Conservation (phyloP, 2,113 vertebrate genomes). For the Brachyhypopomus gauderio region DNA sequence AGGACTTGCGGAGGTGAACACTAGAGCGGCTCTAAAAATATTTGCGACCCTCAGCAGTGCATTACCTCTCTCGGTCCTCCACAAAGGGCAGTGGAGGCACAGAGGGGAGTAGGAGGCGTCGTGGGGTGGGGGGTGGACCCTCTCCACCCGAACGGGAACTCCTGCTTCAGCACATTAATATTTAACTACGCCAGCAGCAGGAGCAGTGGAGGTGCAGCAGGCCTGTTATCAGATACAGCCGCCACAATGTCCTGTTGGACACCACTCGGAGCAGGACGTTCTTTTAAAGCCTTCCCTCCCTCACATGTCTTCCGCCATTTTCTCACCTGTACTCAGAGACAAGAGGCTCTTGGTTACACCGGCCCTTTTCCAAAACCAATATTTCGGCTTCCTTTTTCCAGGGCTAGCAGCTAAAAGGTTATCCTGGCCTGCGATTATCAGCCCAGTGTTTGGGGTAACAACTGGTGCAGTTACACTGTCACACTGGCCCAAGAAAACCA, state of each 20-base stretch:
- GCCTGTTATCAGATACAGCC: slow-evolving; percentile 21
- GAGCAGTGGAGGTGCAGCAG: background rate
- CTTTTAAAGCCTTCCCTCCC: background rate
- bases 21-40: slow-evolving; percentile 42
- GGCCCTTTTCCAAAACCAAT: background rate
- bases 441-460: no score
- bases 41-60: slow-evolving; percentile 19
- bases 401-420: no score
- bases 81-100: background rate
- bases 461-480: no score
- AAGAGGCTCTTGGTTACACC: background rate
- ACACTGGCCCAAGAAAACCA: no score
- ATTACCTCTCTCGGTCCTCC: background rate
- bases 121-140: background rate
- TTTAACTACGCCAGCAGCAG: slow-evolving; percentile 50
- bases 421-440: no score
- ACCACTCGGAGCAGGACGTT: no score
- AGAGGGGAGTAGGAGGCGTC: background rate
- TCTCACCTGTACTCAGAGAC: background rate
- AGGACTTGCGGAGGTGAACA: slow-evolving; percentile 18
- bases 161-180: slow-evolving; percentile 54
- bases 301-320: background rate
- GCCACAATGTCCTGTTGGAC: background rate
- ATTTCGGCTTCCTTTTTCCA: background rate
- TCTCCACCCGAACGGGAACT: slow-evolving; percentile 32